Conservation (phyloP, 2,888 invertebrate genomes). For the Pristionchus mayeri region DNA sequence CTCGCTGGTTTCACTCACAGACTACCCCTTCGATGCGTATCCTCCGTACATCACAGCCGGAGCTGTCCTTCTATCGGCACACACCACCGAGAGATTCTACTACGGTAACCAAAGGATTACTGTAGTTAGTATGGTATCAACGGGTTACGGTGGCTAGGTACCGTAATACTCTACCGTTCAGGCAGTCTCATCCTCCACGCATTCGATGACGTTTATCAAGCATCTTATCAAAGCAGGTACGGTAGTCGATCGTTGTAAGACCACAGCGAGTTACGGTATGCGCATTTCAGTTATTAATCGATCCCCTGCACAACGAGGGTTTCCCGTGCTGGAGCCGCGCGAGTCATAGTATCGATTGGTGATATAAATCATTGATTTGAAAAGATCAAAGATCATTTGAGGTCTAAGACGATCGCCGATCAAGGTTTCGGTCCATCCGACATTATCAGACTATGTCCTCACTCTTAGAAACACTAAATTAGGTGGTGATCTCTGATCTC, state of each 20-base stretch:
- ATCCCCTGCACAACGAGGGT: slow-evolving; percentile 55
- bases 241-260: slow-evolving; percentile 4
- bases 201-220: slow-evolving; percentile 73
- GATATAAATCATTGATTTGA: neutral
- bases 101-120: too few species aligned
- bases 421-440: slow-evolving; percentile 33
- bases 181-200: slow-evolving; percentile 56
- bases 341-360: slow-evolving; percentile 16
- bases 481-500: neutral
- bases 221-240: slow-evolving; percentile 54
- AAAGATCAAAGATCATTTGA: neutral
- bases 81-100: slow-evolving; percentile 62
- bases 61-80: slow-evolving; percentile 65
- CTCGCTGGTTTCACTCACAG: slow-evolving; percentile 62
- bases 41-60: slow-evolving; percentile 75
- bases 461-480: neutral
- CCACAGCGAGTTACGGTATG: too few species aligned
- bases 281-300: slow-evolving; percentile 36
- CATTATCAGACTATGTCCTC: neutral
- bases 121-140: too few species aligned
- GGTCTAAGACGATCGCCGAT: slow-evolving; percentile 14
- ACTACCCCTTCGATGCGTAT: slow-evolving; percentile 71
- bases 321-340: slow-evolving; percentile 58
- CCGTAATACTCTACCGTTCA: neutral
- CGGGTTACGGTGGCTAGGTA: neutral